Evolutionary conservation across 2,888 invertebrate species (phyloP).

Genomic region (Thecocarcelia acutangulata): DNA sequence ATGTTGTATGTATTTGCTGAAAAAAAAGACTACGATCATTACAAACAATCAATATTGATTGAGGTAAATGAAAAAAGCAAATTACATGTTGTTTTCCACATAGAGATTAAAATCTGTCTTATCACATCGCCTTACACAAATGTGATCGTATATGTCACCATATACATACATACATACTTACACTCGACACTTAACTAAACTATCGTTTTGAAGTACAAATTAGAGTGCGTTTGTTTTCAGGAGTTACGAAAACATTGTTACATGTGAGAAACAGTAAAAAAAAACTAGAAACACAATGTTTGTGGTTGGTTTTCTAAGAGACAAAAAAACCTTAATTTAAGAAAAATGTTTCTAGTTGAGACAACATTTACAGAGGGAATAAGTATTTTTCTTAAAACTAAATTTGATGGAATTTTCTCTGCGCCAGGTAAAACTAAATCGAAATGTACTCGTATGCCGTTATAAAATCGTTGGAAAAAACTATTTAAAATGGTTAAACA

Average conservation of each 20-base stretch:
- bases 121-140: constrained; percentile 72
- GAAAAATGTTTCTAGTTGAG: no score
- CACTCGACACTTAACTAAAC: not conserved
- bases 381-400: no score
- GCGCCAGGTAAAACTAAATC: no score
- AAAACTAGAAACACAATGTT: not conserved
- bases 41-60: constrained; percentile 42
- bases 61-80: constrained; percentile 48
- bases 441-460: no score
- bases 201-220: not conserved
- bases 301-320: not conserved
- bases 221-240: constrained; percentile 13
- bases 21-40: constrained; percentile 7
- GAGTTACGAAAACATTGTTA: constrained; percentile 16
- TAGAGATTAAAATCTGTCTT: constrained; percentile 80
- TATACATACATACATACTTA: not conserved
- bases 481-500: no score
- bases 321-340: no score
- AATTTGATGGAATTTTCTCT: no score
- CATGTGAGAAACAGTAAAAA: not conserved
- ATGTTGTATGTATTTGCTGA: not conserved
- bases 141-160: no score
- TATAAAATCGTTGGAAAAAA: no score
- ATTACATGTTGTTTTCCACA: constrained; percentile 77
- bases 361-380: no score